phyloP scores from a whole-genome alignment of 2,888 invertebrate genomes.

The Harmothoe impar region DNA sequence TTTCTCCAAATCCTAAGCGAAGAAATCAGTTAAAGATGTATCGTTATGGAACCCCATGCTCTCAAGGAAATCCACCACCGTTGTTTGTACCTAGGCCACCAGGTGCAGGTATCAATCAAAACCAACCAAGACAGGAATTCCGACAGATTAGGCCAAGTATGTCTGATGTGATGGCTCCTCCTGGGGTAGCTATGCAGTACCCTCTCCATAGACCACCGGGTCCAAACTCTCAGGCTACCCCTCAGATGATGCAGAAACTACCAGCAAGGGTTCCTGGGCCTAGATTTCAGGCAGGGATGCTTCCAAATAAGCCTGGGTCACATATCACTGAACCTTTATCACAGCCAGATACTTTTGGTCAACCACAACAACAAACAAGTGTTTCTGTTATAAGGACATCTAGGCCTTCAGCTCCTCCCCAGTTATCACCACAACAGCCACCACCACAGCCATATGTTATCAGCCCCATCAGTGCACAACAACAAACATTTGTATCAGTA shows the following conservation, averaged over 20 bases:
- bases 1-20: neutral
- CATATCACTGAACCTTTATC: neutral
- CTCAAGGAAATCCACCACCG: neutral
- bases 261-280: neutral
- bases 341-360: neutral
- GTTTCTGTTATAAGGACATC: neutral
- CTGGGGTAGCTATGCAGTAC: neutral
- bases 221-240: neutral
- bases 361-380: neutral
- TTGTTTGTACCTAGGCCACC: neutral
- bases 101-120: neutral
- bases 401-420: neutral
- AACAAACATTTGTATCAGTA: neutral
- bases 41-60: neutral
- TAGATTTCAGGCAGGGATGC: neutral
- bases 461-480: neutral
- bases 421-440: neutral
- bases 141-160: neutral
- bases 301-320: neutral
- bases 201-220: neutral
- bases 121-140: neutral
- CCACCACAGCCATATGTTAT: neutral
- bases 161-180: conserved; percentile 30
- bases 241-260: neutral
- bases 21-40: neutral